Evolutionary conservation across 2,888 invertebrate genomes (phyloP).

Genomic region (Pinctada fucata): DNA sequence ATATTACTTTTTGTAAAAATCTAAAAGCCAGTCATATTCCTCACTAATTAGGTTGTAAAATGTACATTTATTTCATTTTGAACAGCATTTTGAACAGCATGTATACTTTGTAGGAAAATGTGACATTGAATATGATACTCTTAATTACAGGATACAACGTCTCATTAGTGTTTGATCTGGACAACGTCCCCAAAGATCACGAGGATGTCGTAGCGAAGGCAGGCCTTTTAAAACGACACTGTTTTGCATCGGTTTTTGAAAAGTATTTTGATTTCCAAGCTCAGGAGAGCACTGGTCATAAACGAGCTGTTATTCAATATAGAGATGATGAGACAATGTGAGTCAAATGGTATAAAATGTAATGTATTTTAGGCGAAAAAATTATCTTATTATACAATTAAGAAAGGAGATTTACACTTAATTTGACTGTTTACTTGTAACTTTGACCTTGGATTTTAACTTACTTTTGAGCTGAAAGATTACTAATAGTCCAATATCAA

Average conservation of each 20-base stretch:
- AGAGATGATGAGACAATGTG: conserved; percentile 99
- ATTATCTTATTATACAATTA: not conserved
- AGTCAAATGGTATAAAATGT: conserved; percentile 63
- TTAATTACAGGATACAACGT: conserved; percentile 94
- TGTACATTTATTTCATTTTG: too few relatives aligned
- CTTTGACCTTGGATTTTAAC: too few relatives aligned
- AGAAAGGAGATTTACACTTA: not conserved
- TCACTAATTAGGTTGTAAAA: too few relatives aligned
- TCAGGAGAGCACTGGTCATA: conserved; percentile 91
- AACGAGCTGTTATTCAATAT: conserved; percentile 98
- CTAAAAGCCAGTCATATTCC: too few relatives aligned
- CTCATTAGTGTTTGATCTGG: conserved; percentile 93
- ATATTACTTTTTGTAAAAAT: too few relatives aligned
- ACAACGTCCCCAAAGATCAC: conserved; percentile 93
- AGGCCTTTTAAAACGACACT: conserved; percentile 96
- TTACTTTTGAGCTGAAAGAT: too few relatives aligned
- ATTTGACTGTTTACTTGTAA: not conserved
- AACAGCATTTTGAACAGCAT: too few relatives aligned
- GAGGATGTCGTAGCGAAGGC: conserved; percentile 93
- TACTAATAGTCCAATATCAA: too few relatives aligned
- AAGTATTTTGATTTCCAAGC: conserved; percentile 99
- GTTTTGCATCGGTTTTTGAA: conserved; percentile 99
- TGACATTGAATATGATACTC: too few relatives aligned
- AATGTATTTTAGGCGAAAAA: not conserved
- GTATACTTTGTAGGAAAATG: too few relatives aligned